A percentile compares a stretch with the other conserved stretches of the same genome.
These are phyloP conservation scores for Mantis religiosa DNA, from an alignment of 2,888 invertebrate species.

Conservation along the genomic window DNA sequence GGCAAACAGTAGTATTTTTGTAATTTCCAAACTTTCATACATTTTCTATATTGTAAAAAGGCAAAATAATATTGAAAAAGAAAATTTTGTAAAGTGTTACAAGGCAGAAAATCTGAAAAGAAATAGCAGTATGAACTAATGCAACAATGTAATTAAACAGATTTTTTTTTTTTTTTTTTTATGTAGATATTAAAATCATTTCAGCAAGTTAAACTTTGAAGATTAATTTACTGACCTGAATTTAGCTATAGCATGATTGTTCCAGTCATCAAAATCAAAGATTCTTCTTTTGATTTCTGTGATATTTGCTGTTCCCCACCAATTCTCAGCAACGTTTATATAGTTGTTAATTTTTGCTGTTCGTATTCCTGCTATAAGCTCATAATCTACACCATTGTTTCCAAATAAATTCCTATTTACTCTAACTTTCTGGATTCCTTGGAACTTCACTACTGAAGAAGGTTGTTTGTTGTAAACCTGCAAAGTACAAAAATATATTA, in stretches of 20 bases:
- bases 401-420: conserved; percentile 86
- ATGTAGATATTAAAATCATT: background rate
- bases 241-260: conserved; percentile 89
- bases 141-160: no score
- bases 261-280: conserved; percentile 99
- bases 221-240: conserved; percentile 48
- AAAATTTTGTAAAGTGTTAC: no score
- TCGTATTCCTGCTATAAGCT: conserved; percentile 79
- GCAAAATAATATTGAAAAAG: no score
- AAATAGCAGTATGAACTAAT: no score
- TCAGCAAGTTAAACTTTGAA: background rate
- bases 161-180: no score
- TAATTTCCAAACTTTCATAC: no score
- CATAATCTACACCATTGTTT: conserved; percentile 79
- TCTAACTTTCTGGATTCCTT: conserved; percentile 90
- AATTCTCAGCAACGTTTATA: conserved; percentile 87
- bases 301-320: conserved; percentile 87
- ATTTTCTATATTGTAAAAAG: no score
- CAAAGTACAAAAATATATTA: background rate
- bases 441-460: conserved; percentile 84
- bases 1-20: no score
- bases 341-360: conserved; percentile 84
- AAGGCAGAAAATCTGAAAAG: no score
- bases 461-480: conserved; percentile 45
- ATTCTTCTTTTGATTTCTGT: conserved; percentile 73